These are phyloP conservation scores for Dipodomys merriami DNA, from an alignment of 2,113 vertebrate genomes.

Conservation along the genomic window DNA sequence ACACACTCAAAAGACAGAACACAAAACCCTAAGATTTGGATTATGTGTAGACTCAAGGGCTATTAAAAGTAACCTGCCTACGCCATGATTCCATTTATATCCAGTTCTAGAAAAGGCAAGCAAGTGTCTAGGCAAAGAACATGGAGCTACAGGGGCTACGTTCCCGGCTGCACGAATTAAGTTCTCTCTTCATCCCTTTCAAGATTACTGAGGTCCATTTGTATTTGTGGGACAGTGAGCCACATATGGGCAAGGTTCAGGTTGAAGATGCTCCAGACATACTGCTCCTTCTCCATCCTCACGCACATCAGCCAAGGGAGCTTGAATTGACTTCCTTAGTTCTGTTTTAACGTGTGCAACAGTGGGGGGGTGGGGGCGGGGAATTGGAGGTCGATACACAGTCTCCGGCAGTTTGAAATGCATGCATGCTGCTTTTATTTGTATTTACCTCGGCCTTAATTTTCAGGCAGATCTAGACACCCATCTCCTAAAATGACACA, in stretches of 20 bases:
- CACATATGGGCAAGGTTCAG: neutral
- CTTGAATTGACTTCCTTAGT: neutral
- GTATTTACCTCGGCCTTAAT: neutral
- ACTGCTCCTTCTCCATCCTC: neutral
- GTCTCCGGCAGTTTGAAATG: neutral
- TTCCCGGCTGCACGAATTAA: neutral
- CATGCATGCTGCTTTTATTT: neutral
- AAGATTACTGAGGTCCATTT: neutral
- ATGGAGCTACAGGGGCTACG: neutral
- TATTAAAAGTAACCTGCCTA: slow-evolving; percentile 60
- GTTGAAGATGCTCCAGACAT: neutral
- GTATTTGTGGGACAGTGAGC: neutral
- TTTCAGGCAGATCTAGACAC: neutral
- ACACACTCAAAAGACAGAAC: no score
- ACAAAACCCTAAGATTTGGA: neutral
- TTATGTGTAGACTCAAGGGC: slow-evolving; percentile 47
- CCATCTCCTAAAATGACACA: neutral
- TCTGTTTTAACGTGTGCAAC: neutral
- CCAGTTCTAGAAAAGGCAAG: slow-evolving; percentile 47
- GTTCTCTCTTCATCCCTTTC: neutral
- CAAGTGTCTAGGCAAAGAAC: slow-evolving; percentile 2
- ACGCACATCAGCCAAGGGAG: neutral
- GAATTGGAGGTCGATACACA: neutral
- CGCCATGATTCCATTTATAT: slow-evolving; percentile 56
- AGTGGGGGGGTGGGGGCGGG: no score